phyloP scores from a whole-genome alignment of 2,888 invertebrate species.

The Clistopyga incitator region DNA sequence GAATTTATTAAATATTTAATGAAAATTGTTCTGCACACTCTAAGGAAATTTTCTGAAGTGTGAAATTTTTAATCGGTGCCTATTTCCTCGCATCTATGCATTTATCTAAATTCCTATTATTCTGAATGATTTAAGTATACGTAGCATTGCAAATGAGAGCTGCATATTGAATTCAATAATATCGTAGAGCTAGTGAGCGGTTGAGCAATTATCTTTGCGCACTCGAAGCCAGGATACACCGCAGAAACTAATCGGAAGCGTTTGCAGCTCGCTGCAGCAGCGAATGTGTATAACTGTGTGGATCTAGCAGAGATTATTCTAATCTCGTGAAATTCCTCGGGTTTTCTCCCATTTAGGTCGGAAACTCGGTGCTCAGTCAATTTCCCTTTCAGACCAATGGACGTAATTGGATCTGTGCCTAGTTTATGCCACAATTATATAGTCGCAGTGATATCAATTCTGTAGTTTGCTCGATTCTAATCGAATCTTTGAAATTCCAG shows the following conservation, averaged over 20 bases:
- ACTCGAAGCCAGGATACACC: conserved; percentile 26
- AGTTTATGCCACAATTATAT: conserved; percentile 6
- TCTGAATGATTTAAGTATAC: not conserved
- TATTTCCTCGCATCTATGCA: not conserved
- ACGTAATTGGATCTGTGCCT: not conserved
- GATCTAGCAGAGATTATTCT: conserved; percentile 40
- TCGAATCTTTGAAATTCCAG: conserved; percentile 68
- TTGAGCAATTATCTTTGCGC: conserved; percentile 46
- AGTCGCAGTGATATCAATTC: conserved; percentile 9
- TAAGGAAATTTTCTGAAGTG: not conserved
- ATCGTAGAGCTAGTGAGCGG: conserved; percentile 31
- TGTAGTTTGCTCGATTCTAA: conserved; percentile 11
- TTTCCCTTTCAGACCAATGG: conserved; percentile 29
- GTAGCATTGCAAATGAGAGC: not conserved
- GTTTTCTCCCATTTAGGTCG: conserved; percentile 4
- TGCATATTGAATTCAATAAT: conserved; percentile 26
- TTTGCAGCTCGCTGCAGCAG: conserved; percentile 3
- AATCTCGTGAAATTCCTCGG: conserved; percentile 34
- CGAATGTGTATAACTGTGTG: conserved; percentile 10
- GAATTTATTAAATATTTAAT: not conserved
- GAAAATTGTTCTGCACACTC: too few species aligned
- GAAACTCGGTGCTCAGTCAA: conserved; percentile 44
- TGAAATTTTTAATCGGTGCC: not conserved
- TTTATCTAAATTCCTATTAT: not conserved
- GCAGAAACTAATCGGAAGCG: conserved; percentile 61